Conservation (phyloP, 2,797 vertebrate species). For the Bovichtus diacanthus region DNA sequence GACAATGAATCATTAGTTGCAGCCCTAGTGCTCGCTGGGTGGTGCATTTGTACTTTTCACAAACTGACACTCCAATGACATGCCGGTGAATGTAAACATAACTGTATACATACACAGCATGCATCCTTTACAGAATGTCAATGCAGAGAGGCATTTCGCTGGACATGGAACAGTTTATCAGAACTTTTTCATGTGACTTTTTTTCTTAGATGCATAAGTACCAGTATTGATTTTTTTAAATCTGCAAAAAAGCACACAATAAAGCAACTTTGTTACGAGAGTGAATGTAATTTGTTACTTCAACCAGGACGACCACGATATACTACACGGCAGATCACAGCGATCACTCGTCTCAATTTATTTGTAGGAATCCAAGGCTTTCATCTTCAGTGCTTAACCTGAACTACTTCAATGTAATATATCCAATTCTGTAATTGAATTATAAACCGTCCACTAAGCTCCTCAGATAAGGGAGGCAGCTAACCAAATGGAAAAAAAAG, state of each 20-base stretch:
- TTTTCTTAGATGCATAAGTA: neutral
- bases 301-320: neutral
- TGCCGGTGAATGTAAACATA: neutral
- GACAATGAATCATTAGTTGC: no score
- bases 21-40: no score
- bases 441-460: conserved; percentile 66
- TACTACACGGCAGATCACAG: conserved; percentile 1
- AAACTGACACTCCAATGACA: neutral
- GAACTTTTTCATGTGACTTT: neutral
- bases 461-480: conserved; percentile 68
- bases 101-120: neutral
- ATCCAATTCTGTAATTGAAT: conserved; percentile 73
- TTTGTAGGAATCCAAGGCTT: conserved; percentile 46
- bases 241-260: neutral
- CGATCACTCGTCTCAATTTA: conserved; percentile 49
- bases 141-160: neutral
- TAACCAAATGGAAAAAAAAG: conserved; percentile 63
- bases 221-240: neutral
- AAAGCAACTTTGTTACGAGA: neutral
- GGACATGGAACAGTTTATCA: neutral
- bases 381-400: conserved; percentile 66
- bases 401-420: conserved; percentile 68
- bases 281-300: neutral
- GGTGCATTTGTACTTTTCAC: neutral
- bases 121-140: neutral